phyloP scores from a whole-genome alignment of 2,797 vertebrate genomes.

The Urophycis tenuis region DNA sequence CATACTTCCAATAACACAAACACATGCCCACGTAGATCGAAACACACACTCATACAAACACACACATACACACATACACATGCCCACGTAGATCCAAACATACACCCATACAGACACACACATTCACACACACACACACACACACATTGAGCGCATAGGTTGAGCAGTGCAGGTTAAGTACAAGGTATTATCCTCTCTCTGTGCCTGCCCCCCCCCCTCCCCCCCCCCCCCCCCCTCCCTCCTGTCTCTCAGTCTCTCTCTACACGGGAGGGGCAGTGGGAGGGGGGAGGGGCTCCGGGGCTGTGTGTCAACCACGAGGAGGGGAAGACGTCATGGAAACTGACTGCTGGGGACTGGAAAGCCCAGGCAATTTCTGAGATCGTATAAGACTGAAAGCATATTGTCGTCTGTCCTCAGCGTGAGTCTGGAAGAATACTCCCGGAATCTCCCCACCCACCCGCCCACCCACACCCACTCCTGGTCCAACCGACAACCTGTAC shows the following conservation, averaged over 20 bases:
- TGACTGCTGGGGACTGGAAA: constrained; percentile 26
- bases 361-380: too few species aligned
- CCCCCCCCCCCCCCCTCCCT: constrained; percentile 33
- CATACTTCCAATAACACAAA: constrained; percentile 7
- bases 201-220: constrained; percentile 42
- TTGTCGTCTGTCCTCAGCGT: too few species aligned
- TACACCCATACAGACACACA: neutral
- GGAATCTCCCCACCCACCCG: too few species aligned
- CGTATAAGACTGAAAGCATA: too few species aligned
- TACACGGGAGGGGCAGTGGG: constrained; percentile 35
- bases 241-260: constrained; percentile 41
- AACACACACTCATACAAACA: constrained; percentile 1
- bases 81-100: neutral
- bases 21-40: neutral
- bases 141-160: constrained; percentile 24
- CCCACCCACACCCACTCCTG: neutral
- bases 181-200: constrained; percentile 50
- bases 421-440: too few species aligned
- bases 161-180: constrained; percentile 41
- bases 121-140: constrained; percentile 18
- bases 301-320: constrained; percentile 36
- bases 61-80: constrained; percentile 2
- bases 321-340: constrained; percentile 48
- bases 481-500: neutral
- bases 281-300: constrained; percentile 23